Conservation (phyloP, 64 coral and sea anemone species). For the Actinia tenebrosa region DNA sequence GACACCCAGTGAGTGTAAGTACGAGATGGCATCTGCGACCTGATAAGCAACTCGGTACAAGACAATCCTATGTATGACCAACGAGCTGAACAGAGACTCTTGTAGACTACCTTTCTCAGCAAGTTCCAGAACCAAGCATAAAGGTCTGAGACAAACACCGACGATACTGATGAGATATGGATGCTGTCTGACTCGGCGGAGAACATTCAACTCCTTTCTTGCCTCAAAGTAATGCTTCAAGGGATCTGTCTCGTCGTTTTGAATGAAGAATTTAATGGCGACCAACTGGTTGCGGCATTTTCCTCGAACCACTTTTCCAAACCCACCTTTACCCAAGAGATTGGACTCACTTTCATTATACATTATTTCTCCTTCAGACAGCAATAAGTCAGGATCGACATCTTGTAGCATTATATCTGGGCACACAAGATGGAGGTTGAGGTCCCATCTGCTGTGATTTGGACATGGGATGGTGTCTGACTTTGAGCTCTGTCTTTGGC, state of each 20-base stretch:
- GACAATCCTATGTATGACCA: conserved; percentile 48
- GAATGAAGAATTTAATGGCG: conserved; percentile 79
- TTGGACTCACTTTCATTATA: conserved; percentile 71
- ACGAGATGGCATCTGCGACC: conserved; percentile 82
- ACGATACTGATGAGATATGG: conserved; percentile 90
- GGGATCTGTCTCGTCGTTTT: conserved; percentile 47
- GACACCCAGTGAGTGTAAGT: conserved; percentile 67
- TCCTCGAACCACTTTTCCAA: conserved; percentile 83
- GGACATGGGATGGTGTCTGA: conserved; percentile 78
- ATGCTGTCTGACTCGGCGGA: conserved; percentile 84
- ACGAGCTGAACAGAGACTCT: conserved; percentile 36
- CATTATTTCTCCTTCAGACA: conserved; percentile 49
- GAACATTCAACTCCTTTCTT: conserved; percentile 84
- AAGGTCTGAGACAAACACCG: conserved; percentile 77
- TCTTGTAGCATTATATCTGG: conserved; percentile 97
- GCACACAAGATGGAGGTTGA: conserved; percentile 68
- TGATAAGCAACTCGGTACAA: conserved; percentile 90
- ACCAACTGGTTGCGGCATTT: conserved; percentile 62
- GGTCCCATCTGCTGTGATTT: conserved; percentile 35
- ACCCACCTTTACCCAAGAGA: conserved; percentile 69
- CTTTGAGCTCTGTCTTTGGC: conserved; percentile 61
- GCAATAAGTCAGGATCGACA: conserved; percentile 75
- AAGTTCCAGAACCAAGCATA: conserved; percentile 87
- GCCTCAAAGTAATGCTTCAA: conserved; percentile 77
- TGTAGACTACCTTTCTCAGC: conserved; percentile 74